Base-by-base conservation (phyloP, 2,113 vertebrate species). In the Oenanthe melanoleuca region DNA sequence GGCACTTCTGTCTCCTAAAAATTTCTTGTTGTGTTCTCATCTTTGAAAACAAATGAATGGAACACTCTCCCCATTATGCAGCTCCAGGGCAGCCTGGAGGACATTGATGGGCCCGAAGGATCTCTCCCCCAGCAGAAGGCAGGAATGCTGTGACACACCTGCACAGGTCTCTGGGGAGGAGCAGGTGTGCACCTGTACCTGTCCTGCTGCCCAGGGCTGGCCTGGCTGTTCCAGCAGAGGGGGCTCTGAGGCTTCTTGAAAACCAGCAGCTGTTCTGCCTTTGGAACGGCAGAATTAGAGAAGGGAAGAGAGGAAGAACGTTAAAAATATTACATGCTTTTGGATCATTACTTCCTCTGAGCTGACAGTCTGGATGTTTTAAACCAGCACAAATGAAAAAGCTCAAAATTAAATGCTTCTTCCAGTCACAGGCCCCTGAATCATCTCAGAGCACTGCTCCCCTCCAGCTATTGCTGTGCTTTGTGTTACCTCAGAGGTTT, bases 191-290 rank as follows among this genome's bases (percentile, higher is more conserved):
- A 13, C 79, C 91, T 38, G 63, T 4, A 14, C 52, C 44, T 59
- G 60, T 29, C 28, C 52, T 20, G 55, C 0, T 15, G 52, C 50
- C 1, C 0, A n/a, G 67, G 8, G 8, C 49, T 11, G 44, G 44
- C 5, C 53, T 8, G 66, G 3, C 65, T 31, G 0, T 21, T 67
- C 95, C 96, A 89, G 95, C 5, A 97, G 96, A 93, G 94, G 95
- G 95, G 77, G 92, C 95, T 79, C 96, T 56, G 65, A 78, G 60
- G 25, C 92, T 84, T 72, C 1, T 56, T 18, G 14, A 42, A 55
- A 33, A 31, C 6, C 5, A 60, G 22, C 8, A 81, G 45, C 47
- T 60, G 2, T 8, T 78, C 80, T 38, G 63, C 52, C 59, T 29
- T 38, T 6, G 34, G 29, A 69, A 42, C 0, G 5, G 50, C 50